Evolutionary conservation across 2,888 invertebrate species (phyloP), one percentile per base, ranked within the genome.

Genomic region (Perdita meconis): DNA sequence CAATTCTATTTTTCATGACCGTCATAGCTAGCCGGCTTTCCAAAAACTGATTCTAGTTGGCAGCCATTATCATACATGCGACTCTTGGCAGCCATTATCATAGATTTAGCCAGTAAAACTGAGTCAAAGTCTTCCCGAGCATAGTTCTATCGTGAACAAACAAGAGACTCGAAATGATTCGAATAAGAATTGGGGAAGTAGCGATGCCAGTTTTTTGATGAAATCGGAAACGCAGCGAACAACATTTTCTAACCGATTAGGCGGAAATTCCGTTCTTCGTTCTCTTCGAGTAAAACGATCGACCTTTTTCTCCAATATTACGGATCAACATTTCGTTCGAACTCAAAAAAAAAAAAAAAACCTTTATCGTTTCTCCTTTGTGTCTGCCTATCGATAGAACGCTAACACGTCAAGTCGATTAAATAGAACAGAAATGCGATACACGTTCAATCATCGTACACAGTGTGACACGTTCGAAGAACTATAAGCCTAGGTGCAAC

Each of bases 21-120:
- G 53, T 64, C 69, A 36, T 44, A 40, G 61, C 22, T 22, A 22
- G 63, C 50, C 65, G 66, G 65, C 61, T 78, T 56, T 65, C 19
- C 66, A 12, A 67, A 47, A 42, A 34, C 57, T 72, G 78, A 67
- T 64, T 78, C 68, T 60, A 69, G 69, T 84, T 84, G 84, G 71
- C 78, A 81, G 70, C 67, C 71, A 74, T 72, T 84, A 78, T 83
- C 78, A 66, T 78, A 68, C 55, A 69, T 65, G 50, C 53, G 82
- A 72, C 72, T 84, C 82, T 81, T 84, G 81, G 78, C 82, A 67
- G 73, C 67, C 47, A 74, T 69, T 70, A 64, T 83, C 73, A 56
- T 53, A 44, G 53, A 72, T 72, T 61, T 55, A 64, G 63, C 69
- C 81, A 73, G 67, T 72, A 53, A 70, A 81, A 80, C 61, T 67